Base-by-base conservation (phyloP, 2,797 vertebrate species). In the Sebastiscus albofasciatus region DNA sequence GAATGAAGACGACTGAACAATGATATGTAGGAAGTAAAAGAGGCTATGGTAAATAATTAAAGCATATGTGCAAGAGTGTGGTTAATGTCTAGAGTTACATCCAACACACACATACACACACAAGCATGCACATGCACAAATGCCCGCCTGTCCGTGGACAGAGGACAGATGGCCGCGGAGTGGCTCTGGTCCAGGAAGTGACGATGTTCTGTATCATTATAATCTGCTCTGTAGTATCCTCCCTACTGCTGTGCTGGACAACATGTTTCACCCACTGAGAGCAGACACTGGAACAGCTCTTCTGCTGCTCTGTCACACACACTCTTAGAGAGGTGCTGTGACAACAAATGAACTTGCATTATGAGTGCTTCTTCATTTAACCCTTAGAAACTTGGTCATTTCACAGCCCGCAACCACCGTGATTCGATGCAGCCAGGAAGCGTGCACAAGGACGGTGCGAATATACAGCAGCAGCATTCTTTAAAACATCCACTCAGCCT, bases 231-330 rank as follows among this genome's bases (percentile, higher is more conserved):
- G 78, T 92, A 87, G 93, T 91, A 68, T 93, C 90, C 94, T 93
- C 90, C 89, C 93, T 86, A 94, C 94, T 81, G 92, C 91, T 89
- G 93, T 75, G 91, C 92, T 87, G 95, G 95, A 93, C 95, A 94
- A 93, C 94, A 94, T 94, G 94, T 90, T 94, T 93, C 90, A 87
- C 93, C 93, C 84, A 91, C 91, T 89, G 94, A 92, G 93, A 94
- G 87, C 89, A 90, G 86, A 91, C 83, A 88, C 74, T 83, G 84
- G 81, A 93, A 88, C 91, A 79, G 82, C 85, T 90, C 89, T 81
- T 86, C 87, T 80, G 65, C 86, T 85, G 80, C 75, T 92, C 88
- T 81, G 64, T 80, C 87, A 87, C 85, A 89, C 77, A 83, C 34
- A 79, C 86, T 74, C 80, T 73, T 33, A 33, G 56, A 84, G 83